phyloP scores from a whole-genome alignment of 2,797 vertebrate genomes.

The Potorous gilbertii region DNA sequence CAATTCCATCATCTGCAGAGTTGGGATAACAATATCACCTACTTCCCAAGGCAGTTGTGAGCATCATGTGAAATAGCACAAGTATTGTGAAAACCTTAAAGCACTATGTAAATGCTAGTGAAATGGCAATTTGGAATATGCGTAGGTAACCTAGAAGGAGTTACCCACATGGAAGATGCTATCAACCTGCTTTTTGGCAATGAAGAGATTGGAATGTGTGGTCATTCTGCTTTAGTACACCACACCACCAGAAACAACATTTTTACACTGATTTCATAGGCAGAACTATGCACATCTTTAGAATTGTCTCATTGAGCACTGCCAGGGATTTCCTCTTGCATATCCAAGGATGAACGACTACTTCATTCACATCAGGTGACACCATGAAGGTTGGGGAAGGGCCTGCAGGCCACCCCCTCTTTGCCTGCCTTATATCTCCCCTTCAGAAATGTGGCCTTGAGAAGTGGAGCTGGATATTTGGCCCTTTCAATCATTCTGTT shows the following conservation, averaged over 20 bases:
- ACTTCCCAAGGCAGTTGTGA: not conserved
- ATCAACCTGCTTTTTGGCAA: not conserved
- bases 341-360: not conserved
- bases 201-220: not conserved
- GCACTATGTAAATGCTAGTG: not conserved
- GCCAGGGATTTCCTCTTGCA: not conserved
- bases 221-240: not conserved
- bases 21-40: not conserved
- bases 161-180: not conserved
- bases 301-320: too few species aligned
- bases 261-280: not conserved
- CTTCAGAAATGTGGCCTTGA: not conserved
- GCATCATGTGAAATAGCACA: not conserved
- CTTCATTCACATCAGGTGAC: not conserved
- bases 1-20: not conserved
- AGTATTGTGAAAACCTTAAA: not conserved
- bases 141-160: not conserved
- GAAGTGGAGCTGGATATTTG: not conserved
- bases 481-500: not conserved
- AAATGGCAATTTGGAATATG: not conserved
- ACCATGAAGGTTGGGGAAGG: not conserved
- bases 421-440: not conserved
- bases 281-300: not conserved
- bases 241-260: not conserved
- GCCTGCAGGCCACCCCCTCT: not conserved